A percentile compares a stretch with the other conserved stretches of the same genome.
Conservation (phyloP, 2,113 vertebrate species). For the human region GRCh38 chr1:195549501-195550000, state of each 20-base stretch:
- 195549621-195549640: background rate
- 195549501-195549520: background rate
- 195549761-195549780: too few relatives aligned
- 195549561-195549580: background rate
- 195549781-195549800: too few relatives aligned
- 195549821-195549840: background rate
- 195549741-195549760: too few relatives aligned
- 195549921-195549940: background rate
- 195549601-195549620: background rate
- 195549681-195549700: background rate
- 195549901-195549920: background rate
- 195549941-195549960: background rate
- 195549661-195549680: background rate
- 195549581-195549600: background rate
- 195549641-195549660: background rate
- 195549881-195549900: too few relatives aligned
- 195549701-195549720: too few relatives aligned
- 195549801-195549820: too few relatives aligned
- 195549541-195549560: background rate
- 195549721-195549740: too few relatives aligned
- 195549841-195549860: background rate
- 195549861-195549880: too few relatives aligned
- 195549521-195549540: background rate
- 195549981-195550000: background rate
- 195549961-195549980: background rate